Evolutionary conservation across 1,140 invertebrate genomes (phyloP).

Genomic region (Neoseiulus cucumeris): DNA sequence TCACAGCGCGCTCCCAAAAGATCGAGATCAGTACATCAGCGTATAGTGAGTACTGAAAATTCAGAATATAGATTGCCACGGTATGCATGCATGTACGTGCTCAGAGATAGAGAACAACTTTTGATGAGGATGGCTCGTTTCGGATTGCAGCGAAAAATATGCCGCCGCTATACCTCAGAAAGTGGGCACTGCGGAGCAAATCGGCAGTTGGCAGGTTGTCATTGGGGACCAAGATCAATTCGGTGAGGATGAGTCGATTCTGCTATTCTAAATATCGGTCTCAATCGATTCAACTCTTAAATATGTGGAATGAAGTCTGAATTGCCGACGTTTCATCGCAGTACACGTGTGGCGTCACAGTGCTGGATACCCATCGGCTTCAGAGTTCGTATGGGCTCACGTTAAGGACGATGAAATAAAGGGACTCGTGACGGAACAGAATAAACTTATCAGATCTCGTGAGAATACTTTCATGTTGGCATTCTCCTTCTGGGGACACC

Average conservation of each 20-base stretch:
- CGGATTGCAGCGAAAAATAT: slow-evolving; percentile 47
- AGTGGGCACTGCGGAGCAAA: slow-evolving; percentile 28
- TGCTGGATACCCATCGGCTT: slow-evolving; percentile 66
- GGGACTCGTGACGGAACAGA: slow-evolving; percentile 53
- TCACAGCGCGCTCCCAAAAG: slow-evolving; percentile 20
- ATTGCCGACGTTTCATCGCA: background rate
- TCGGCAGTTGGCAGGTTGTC: slow-evolving; percentile 44
- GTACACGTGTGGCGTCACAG: slow-evolving; percentile 74
- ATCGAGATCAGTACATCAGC: slow-evolving; percentile 8
- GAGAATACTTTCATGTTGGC: slow-evolving; percentile 78
- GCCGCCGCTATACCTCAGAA: slow-evolving; percentile 28
- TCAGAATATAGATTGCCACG: too few species aligned
- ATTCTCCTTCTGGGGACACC: slow-evolving; percentile 64
- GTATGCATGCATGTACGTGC: too few species aligned
- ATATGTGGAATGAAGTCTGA: background rate
- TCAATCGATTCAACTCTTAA: background rate
- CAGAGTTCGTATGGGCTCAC: slow-evolving; percentile 34
- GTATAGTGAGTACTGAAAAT: background rate
- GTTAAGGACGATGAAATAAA: slow-evolving; percentile 39
- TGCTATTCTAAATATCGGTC: background rate
- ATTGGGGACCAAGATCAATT: slow-evolving; percentile 95
- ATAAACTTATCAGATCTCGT: slow-evolving; percentile 59
- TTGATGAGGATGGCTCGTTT: background rate
- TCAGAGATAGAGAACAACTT: too few species aligned
- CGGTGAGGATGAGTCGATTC: slow-evolving; percentile 23